Evolutionary conservation across 2,888 invertebrate genomes (phyloP).

Genomic region (Operophtera brumata): DNA sequence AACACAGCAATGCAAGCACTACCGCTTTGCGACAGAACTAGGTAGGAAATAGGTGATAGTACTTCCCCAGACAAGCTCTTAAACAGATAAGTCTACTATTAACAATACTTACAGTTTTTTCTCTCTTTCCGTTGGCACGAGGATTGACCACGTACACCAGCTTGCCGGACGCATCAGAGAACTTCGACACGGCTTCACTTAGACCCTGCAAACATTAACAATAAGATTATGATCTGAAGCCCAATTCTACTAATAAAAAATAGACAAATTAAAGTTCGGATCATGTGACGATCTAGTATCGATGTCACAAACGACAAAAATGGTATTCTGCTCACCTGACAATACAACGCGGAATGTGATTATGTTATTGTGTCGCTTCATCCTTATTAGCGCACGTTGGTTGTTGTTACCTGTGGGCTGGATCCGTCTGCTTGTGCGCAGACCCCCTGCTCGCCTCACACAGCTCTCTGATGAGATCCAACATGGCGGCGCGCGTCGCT

Average conservation of each 20-base stretch:
- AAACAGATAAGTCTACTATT: not conserved
- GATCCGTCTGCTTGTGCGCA: constrained; percentile 27
- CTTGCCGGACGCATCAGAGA: constrained; percentile 40
- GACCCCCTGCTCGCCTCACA: constrained; percentile 37
- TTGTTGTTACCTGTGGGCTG: constrained; percentile 26
- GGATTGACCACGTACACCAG: constrained; percentile 39
- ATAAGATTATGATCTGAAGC: not conserved
- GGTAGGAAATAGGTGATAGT: no score
- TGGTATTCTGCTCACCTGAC: no score
- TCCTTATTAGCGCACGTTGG: no score
- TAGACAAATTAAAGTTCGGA: no score
- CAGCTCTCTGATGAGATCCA: constrained; percentile 35
- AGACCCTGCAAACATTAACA: constrained; percentile 31
- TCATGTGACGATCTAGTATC: no score
- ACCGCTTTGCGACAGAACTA: no score
- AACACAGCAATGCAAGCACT: no score
- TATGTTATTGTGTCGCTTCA: no score
- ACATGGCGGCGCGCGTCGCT: constrained; percentile 30
- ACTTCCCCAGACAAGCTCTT: no score
- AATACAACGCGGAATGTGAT: no score
- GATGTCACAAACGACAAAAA: no score
- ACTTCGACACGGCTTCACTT: constrained; percentile 41
- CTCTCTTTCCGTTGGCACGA: constrained; percentile 33
- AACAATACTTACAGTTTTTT: constrained; percentile 41
- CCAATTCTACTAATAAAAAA: no score